Conservation (phyloP, 2,888 invertebrate species). For the Brachylomia viminalis region DNA sequence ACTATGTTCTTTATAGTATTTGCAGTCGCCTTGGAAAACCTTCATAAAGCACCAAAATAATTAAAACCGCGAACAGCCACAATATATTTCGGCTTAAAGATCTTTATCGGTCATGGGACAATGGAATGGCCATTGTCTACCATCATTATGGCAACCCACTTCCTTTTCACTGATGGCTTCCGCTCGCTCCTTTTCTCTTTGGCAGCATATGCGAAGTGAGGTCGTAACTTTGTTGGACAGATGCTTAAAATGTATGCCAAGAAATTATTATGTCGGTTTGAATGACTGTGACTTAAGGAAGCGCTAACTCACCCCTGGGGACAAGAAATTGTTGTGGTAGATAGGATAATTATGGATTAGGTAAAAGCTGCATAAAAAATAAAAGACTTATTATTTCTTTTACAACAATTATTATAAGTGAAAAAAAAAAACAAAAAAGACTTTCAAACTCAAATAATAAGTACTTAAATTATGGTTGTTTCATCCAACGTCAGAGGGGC, state of each 20-base stretch:
- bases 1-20: neutral
- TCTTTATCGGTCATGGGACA: constrained; percentile 57
- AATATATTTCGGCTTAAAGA: constrained; percentile 49
- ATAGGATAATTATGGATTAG: too few species aligned
- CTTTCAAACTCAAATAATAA: too few species aligned
- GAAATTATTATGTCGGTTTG: constrained; percentile 4
- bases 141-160: constrained; percentile 55
- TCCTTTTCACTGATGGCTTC: constrained; percentile 58
- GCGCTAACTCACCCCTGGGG: too few species aligned
- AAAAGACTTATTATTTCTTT: too few species aligned
- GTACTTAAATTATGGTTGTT: too few species aligned
- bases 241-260: constrained; percentile 31
- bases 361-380: too few species aligned
- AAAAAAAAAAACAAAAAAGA: too few species aligned
- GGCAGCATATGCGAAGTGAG: constrained; percentile 45
- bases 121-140: constrained; percentile 49
- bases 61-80: constrained; percentile 40
- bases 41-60: constrained; percentile 19
- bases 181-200: constrained; percentile 52
- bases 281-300: neutral
- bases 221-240: constrained; percentile 27
- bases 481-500: too few species aligned
- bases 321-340: too few species aligned
- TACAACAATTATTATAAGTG: too few species aligned
- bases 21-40: neutral